A percentile compares a stretch with the other conserved stretches of the same genome.
phyloP scores from a whole-genome alignment of 1,140 invertebrate species.

The Parapsyche elsis region DNA sequence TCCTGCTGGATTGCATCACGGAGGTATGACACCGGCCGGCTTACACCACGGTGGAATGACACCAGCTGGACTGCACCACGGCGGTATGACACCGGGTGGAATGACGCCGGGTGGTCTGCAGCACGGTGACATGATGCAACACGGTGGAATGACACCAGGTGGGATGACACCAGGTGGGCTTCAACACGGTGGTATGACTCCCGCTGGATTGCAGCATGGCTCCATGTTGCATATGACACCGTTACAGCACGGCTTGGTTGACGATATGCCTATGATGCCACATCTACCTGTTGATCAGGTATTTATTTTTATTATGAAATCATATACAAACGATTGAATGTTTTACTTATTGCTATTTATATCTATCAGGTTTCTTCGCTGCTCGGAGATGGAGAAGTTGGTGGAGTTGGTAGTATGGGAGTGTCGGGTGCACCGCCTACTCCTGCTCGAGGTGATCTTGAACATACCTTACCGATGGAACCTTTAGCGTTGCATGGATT shows the following conservation, averaged over 20 bases:
- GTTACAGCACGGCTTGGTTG: conserved; percentile 62
- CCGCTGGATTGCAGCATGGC: conserved; percentile 61
- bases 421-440: conserved; percentile 47
- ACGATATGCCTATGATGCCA: conserved; percentile 67
- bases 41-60: conserved; percentile 60
- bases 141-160: conserved; percentile 61
- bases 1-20: conserved; percentile 61
- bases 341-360: conserved; percentile 5
- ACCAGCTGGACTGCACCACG: conserved; percentile 58
- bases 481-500: conserved; percentile 59
- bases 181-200: conserved; percentile 60
- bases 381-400: conserved; percentile 51
- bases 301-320: conserved; percentile 2
- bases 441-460: conserved; percentile 56
- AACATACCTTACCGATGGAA: conserved; percentile 61
- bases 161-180: conserved; percentile 59
- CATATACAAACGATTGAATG: not conserved
- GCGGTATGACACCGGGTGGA: conserved; percentile 60
- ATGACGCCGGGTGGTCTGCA: conserved; percentile 60
- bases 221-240: conserved; percentile 65
- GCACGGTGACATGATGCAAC: conserved; percentile 58
- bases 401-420: conserved; percentile 46
- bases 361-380: conserved; percentile 51
- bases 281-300: conserved; percentile 65
- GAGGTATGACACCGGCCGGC: conserved; percentile 59